Percentiles rank a stretch among this genome's conserved stretches.
phyloP scores from a whole-genome alignment of 2,113 vertebrate species.

The Apaloderma vittatum region DNA sequence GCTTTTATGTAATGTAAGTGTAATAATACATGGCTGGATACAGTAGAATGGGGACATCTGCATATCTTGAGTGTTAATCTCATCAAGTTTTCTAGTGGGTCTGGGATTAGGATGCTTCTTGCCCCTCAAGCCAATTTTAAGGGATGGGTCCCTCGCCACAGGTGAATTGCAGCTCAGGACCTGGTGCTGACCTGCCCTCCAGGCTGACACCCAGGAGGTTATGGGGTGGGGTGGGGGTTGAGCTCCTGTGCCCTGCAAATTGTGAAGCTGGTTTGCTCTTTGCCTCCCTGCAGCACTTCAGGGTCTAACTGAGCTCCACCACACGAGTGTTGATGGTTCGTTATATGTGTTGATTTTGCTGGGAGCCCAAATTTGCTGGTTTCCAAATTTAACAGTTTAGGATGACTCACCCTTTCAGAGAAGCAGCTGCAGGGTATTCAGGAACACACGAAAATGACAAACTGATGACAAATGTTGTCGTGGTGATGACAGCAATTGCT shows the following conservation, averaged over 20 bases:
- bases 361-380: neutral
- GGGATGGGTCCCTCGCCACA: neutral
- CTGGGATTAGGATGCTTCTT: neutral
- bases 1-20: neutral
- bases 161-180: neutral
- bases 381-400: slow-evolving; percentile 27
- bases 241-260: neutral
- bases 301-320: slow-evolving; percentile 2
- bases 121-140: neutral
- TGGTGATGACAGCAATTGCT: neutral
- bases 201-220: neutral
- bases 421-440: slow-evolving; percentile 43
- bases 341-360: slow-evolving; percentile 38
- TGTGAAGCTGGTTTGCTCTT: neutral
- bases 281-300: neutral
- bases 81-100: neutral
- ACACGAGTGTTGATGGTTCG: neutral
- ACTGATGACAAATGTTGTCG: accelerated
- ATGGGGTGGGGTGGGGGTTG: neutral
- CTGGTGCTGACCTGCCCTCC: accelerated
- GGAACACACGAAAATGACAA: neutral
- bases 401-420: slow-evolving; percentile 36
- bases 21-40: neutral
- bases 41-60: neutral
- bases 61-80: neutral